Conservation (phyloP, 2,113 vertebrate genomes). For the Proteles cristata region DNA sequence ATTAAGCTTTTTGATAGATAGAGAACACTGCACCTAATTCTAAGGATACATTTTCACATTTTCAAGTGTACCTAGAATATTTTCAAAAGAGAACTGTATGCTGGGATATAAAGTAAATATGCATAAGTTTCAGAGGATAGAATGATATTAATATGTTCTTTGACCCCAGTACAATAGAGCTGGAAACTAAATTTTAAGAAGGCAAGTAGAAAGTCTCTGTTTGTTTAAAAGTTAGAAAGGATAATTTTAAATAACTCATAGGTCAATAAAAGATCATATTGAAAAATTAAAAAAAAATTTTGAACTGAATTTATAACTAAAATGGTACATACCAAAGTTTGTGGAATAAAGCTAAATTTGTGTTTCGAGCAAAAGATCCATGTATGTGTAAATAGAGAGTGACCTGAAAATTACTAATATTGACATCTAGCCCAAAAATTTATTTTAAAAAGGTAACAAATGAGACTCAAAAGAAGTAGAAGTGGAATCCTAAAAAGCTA, state of each 20-base stretch:
- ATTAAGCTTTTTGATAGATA: constrained; percentile 19
- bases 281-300: neutral
- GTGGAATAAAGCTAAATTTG: neutral
- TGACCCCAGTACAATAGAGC: neutral
- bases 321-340: neutral
- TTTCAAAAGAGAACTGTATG: neutral
- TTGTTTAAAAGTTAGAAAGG: neutral
- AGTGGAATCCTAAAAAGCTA: neutral
- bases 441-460: neutral
- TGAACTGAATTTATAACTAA: neutral
- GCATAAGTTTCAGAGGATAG: neutral
- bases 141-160: neutral
- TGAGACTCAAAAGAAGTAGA: neutral
- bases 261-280: neutral
- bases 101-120: neutral
- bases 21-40: neutral
- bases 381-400: neutral
- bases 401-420: neutral
- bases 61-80: neutral
- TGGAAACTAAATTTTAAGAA: neutral
- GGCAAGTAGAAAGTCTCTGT: neutral
- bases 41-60: neutral
- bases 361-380: neutral
- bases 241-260: neutral
- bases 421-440: neutral